These are phyloP conservation scores for Coturnix japonica DNA, from an alignment of 2,113 vertebrate genomes.

Conservation along the genomic window DNA sequence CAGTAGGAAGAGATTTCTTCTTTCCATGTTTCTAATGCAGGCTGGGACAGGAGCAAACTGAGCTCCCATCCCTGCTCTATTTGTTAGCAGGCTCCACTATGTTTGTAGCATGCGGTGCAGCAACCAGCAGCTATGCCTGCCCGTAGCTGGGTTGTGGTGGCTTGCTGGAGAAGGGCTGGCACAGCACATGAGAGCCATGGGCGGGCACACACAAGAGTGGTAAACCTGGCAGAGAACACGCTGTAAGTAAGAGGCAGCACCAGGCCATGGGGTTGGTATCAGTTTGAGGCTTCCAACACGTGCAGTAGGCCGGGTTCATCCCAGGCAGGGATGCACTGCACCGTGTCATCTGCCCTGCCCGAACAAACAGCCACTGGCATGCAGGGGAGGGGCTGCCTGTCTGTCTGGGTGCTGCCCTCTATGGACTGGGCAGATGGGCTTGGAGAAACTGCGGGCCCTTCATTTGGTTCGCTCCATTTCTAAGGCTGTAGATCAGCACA, in stretches of 20 bases:
- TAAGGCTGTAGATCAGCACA: accelerated
- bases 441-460: accelerated
- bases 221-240: neutral
- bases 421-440: neutral
- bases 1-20: neutral
- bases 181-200: neutral
- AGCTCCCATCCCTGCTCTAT: neutral
- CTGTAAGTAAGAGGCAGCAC: neutral
- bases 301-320: neutral
- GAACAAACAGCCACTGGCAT: accelerated
- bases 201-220: neutral
- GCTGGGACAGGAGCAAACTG: neutral
- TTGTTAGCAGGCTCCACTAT: neutral
- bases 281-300: neutral
- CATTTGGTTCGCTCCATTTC: neutral
- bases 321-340: accelerated
- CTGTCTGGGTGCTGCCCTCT: neutral
- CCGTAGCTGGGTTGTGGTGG: neutral
- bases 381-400: neutral
- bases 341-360: neutral
- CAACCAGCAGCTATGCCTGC: neutral
- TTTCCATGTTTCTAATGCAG: neutral
- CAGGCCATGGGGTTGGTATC: neutral
- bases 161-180: neutral
- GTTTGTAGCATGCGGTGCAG: neutral